Percentiles rank a stretch among this genome's conserved stretches.
Conservation (phyloP, 2,888 invertebrate species). For the Caenorhabditis sp. region DNA sequence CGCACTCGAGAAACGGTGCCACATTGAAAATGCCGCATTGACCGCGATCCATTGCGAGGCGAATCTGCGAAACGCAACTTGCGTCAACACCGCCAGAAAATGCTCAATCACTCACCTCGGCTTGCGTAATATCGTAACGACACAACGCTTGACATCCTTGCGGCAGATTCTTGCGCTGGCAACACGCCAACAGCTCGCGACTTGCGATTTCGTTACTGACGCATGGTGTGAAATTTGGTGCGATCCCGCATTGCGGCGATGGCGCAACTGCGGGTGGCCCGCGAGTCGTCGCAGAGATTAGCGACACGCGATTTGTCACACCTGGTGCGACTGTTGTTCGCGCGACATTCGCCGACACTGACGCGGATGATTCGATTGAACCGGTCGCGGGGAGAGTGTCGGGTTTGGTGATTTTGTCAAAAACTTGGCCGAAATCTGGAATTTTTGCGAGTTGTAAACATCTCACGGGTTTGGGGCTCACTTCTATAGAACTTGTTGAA, state of each 20-base stretch:
- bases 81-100: no score
- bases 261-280: constrained; percentile 8
- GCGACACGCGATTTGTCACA: constrained; percentile 26
- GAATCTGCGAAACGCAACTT: constrained; percentile 46
- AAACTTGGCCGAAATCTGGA: constrained; percentile 31
- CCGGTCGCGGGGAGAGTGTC: not conserved
- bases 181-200: constrained; percentile 53
- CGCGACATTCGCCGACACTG: constrained; percentile 6
- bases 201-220: constrained; percentile 58
- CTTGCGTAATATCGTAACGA: constrained; percentile 65
- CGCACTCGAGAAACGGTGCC: constrained; percentile 68
- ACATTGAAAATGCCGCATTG: constrained; percentile 65
- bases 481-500: constrained; percentile 40
- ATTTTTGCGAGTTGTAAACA: not conserved
- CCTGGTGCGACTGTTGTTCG: constrained; percentile 35
- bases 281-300: constrained; percentile 18
- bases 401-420: constrained; percentile 14
- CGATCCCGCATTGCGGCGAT: constrained; percentile 52
- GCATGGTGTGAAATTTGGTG: constrained; percentile 65
- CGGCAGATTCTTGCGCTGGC: constrained; percentile 60
- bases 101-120: constrained; percentile 2
- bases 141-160: constrained; percentile 63
- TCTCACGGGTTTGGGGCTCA: constrained; percentile 8
- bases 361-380: constrained; percentile 21
- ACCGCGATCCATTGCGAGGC: constrained; percentile 64